Evolutionary conservation across 1,140 invertebrate genomes (phyloP).

Genomic region (Drosophila kikkawai): DNA sequence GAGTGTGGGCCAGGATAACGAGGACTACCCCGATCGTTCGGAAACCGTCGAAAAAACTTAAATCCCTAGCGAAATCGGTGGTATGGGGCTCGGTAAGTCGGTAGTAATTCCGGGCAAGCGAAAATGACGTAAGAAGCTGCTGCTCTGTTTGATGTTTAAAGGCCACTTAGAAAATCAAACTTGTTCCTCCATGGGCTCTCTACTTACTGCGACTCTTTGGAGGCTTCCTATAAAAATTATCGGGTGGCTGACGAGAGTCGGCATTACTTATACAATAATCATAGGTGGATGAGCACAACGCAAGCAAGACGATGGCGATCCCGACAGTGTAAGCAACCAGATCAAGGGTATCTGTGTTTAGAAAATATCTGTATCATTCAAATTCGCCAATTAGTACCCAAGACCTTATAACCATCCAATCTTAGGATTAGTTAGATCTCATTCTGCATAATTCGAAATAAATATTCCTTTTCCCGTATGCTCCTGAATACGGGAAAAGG

Average conservation of each 20-base stretch:
- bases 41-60: constrained; percentile 72
- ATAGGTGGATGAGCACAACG: constrained; percentile 47
- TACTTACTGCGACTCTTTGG: constrained; percentile 28
- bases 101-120: constrained; percentile 77
- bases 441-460: no score
- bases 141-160: constrained; percentile 22
- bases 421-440: no score
- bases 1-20: constrained; percentile 68
- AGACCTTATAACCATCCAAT: no score
- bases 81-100: constrained; percentile 47
- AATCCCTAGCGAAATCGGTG: constrained; percentile 45
- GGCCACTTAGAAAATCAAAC: no score
- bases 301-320: constrained; percentile 39
- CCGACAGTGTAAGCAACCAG: constrained; percentile 42
- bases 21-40: constrained; percentile 62
- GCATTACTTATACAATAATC: constrained; percentile 51
- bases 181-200: background rate
- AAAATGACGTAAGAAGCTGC: constrained; percentile 63
- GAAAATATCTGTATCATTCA: background rate
- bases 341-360: constrained; percentile 56
- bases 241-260: background rate
- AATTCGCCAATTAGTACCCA: background rate
- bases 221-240: constrained; percentile 54
- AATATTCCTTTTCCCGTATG: no score
- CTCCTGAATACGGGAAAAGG: no score